Conservation (phyloP, 1,140 invertebrate genomes). For the Temnothorax nylanderi region DNA sequence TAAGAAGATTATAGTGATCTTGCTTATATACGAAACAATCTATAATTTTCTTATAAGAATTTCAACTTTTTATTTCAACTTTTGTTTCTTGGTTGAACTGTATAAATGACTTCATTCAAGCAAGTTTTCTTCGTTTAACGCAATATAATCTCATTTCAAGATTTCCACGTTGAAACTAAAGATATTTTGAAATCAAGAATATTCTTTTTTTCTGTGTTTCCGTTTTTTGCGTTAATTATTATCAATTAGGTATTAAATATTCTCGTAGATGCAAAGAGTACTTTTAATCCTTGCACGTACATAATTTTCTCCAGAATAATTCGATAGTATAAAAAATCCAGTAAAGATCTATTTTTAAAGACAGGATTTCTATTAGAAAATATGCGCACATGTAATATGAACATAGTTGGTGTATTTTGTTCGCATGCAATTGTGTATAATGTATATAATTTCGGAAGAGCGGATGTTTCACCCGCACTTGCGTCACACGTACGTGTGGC, state of each 20-base stretch:
- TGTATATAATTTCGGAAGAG: conserved; percentile 22
- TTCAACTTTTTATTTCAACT: too few species aligned
- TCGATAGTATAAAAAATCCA: background rate
- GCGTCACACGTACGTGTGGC: conserved; percentile 10
- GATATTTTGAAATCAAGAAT: too few species aligned
- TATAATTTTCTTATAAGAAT: too few species aligned
- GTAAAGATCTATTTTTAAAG: background rate
- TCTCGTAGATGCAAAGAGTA: background rate
- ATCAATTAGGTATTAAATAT: background rate
- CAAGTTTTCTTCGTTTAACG: too few species aligned
- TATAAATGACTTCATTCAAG: too few species aligned
- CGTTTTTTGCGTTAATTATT: background rate
- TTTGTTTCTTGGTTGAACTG: too few species aligned
- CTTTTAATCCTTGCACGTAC: background rate
- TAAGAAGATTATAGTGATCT: too few species aligned
- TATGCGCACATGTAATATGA: background rate
- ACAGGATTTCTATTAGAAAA: background rate
- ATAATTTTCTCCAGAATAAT: background rate
- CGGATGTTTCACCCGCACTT: conserved; percentile 35
- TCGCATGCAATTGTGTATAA: background rate
- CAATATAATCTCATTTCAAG: too few species aligned
- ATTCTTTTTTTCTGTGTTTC: background rate
- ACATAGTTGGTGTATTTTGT: background rate
- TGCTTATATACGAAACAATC: too few species aligned
- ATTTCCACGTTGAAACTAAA: too few species aligned